Evolutionary conservation across 2,888 invertebrate genomes (phyloP).

Genomic region (Minunthozetes semirufus): DNA sequence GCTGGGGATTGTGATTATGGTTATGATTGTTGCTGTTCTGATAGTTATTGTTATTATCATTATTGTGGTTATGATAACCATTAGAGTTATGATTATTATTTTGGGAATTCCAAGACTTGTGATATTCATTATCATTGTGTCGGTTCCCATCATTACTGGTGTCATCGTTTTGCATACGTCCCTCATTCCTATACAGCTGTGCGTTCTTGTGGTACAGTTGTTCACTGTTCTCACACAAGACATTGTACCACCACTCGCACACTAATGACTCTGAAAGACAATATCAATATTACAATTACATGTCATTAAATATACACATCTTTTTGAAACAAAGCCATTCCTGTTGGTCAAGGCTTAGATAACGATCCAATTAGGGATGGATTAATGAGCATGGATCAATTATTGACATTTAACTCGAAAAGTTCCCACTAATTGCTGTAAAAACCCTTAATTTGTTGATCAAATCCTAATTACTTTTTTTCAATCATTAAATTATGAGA

Average conservation of each 20-base stretch:
- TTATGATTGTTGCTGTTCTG: not conserved
- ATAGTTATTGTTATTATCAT: not conserved
- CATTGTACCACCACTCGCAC: conserved; percentile 42
- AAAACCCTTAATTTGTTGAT: no score
- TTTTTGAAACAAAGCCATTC: no score
- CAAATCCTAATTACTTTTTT: no score
- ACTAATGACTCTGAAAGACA: conserved; percentile 37
- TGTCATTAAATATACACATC: no score
- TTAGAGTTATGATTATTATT: not conserved
- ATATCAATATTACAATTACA: no score
- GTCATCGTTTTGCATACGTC: not conserved
- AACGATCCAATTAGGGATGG: no score
- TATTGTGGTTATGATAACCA: not conserved
- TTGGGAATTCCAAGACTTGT: not conserved
- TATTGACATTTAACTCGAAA: no score
- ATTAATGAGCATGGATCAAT: no score
- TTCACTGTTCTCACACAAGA: conserved; percentile 22
- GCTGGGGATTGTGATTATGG: not conserved
- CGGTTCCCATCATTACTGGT: conserved; percentile 1
- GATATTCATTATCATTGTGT: not conserved
- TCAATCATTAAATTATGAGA: no score
- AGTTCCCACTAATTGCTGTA: no score
- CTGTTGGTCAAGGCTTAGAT: no score
- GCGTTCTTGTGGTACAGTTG: conserved; percentile 28
- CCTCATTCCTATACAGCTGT: not conserved